Percentiles rank a stretch among this genome's conserved stretches.
Conservation (phyloP, 2,797 vertebrate species). For the Esox lucius region DNA sequence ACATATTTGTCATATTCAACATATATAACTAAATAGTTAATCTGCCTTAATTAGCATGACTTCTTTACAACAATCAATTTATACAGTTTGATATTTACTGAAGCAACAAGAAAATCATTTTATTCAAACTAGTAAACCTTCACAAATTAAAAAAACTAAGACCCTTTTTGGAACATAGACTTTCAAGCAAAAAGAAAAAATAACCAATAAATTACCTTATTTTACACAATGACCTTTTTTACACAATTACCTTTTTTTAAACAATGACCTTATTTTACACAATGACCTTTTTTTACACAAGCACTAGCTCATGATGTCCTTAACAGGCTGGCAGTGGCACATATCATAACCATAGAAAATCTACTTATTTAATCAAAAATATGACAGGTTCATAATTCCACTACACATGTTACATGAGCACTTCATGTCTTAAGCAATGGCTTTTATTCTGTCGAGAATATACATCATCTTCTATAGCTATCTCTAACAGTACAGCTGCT, state of each 20-base stretch:
- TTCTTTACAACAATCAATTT: neutral
- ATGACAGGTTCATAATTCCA: slow-evolving; percentile 44
- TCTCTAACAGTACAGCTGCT: slow-evolving; percentile 17
- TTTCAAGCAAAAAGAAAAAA: slow-evolving; percentile 31
- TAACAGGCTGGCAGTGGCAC: slow-evolving; percentile 66
- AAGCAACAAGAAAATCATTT: slow-evolving; percentile 25
- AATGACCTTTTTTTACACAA: slow-evolving; percentile 34
- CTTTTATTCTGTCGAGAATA: slow-evolving; percentile 20
- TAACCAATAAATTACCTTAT: slow-evolving; percentile 34
- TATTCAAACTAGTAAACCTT: slow-evolving; percentile 16
- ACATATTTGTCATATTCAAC: slow-evolving; percentile 5
- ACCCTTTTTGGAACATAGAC: slow-evolving; percentile 50
- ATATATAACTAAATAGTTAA: neutral
- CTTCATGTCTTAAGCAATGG: slow-evolving; percentile 43
- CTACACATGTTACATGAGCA: slow-evolving; percentile 55
- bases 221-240: no score
- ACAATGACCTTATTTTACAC: slow-evolving; percentile 39
- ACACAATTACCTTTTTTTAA: slow-evolving; percentile 39
- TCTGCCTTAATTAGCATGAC: neutral
- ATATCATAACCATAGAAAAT: slow-evolving; percentile 61
- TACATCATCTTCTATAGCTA: slow-evolving; percentile 30
- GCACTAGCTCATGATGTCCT: slow-evolving; percentile 38
- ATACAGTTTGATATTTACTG: slow-evolving; percentile 19
- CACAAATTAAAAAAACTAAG: slow-evolving; percentile 38
- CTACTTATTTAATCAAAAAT: slow-evolving; percentile 41